These are phyloP conservation scores for Myrmecobius fasciatus DNA, from an alignment of 2,113 vertebrate species.

Conservation along the genomic window DNA sequence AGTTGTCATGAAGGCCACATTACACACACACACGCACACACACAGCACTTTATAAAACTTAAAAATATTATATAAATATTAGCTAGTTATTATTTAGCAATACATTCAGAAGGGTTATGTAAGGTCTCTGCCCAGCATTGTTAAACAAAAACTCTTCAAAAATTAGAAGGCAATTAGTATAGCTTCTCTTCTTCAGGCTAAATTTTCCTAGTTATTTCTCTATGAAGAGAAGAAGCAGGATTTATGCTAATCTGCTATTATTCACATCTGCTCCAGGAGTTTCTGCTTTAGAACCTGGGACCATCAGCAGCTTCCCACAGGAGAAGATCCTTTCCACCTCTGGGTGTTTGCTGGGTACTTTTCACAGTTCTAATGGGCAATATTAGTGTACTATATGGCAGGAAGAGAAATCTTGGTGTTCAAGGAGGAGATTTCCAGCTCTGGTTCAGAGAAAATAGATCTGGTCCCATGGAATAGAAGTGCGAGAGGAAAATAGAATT, in stretches of 20 bases:
- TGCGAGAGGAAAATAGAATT: not conserved
- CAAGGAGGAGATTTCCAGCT: not conserved
- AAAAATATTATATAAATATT: not conserved
- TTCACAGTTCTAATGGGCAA: not conserved
- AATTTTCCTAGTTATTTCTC: not conserved
- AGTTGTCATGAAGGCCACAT: not conserved
- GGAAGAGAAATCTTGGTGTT: not conserved
- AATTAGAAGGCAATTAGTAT: not conserved
- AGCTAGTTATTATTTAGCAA: not conserved
- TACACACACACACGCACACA: not conserved
- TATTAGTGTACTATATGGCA: rapidly evolving
- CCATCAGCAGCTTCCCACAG: not conserved
- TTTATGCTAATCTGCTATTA: rapidly evolving
- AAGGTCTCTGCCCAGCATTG: not conserved
- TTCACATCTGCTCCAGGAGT: not conserved
- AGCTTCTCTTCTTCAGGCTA: not conserved
- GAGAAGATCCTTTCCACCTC: not conserved
- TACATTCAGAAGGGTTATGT: not conserved
- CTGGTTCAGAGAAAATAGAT: not conserved
- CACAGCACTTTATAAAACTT: not conserved
- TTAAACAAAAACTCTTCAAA: not conserved
- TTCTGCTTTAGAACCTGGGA: not conserved
- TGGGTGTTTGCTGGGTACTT: too few relatives aligned
- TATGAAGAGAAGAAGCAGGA: not conserved
- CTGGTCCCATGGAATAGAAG: not conserved